Percentiles rank a stretch among this genome's conserved stretches.
These are phyloP conservation scores for Notothenia rossii DNA, from an alignment of 2,113 vertebrate species.

Conservation along the genomic window DNA sequence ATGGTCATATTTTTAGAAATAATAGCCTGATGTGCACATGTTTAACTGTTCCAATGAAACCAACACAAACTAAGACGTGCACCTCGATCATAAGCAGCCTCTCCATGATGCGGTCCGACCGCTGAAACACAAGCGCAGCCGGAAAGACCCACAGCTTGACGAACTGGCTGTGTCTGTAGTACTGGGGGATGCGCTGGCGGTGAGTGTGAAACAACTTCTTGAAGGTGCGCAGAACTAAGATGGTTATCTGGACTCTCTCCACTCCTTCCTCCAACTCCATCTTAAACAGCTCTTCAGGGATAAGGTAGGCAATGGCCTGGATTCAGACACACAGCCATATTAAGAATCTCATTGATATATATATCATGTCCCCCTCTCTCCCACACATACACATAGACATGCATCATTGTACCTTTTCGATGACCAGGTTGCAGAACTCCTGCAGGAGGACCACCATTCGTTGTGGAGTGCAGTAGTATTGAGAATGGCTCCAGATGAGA, in stretches of 20 bases:
- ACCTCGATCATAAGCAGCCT: constrained; percentile 78
- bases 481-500: constrained; percentile 91
- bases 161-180: constrained; percentile 35
- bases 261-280: constrained; percentile 84
- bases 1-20: not conserved
- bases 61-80: not conserved
- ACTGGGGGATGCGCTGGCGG: constrained; percentile 60
- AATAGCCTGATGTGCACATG: not conserved
- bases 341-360: not conserved
- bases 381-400: not conserved
- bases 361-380: not conserved
- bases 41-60: not conserved
- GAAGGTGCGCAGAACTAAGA: constrained; percentile 78
- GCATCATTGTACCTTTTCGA: constrained; percentile 85
- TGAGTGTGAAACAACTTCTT: constrained; percentile 77
- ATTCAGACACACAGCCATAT: constrained; percentile 25
- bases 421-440: constrained; percentile 90
- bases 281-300: constrained; percentile 87
- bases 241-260: constrained; percentile 78
- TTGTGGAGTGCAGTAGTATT: constrained; percentile 82
- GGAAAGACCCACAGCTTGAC: constrained; percentile 82
- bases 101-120: constrained; percentile 72
- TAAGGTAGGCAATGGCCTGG: constrained; percentile 79
- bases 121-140: constrained; percentile 75
- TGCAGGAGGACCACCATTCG: constrained; percentile 87